Percentiles rank a stretch among this genome's conserved stretches.
These are phyloP conservation scores for Xylocopa sonorina DNA, from an alignment of 1,140 invertebrate genomes.

Conservation along the genomic window DNA sequence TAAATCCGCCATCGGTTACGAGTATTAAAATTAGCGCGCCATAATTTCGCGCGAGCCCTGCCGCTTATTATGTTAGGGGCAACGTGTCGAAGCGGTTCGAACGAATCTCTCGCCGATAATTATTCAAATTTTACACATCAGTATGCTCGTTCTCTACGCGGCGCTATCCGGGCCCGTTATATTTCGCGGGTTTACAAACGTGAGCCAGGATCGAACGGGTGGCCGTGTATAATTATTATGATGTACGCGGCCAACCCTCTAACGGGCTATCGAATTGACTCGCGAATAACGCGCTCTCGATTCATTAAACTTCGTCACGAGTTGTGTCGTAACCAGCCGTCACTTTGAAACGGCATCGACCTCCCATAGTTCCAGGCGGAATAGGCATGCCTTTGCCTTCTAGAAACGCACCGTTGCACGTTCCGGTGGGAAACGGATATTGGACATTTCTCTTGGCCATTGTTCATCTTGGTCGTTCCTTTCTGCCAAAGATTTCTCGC, in stretches of 20 bases:
- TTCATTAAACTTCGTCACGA: constrained; percentile 63
- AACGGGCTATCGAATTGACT: constrained; percentile 61
- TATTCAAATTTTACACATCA: constrained; percentile 64
- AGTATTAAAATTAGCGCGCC: constrained; percentile 57
- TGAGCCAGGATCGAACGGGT: neutral
- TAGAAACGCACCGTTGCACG: no score
- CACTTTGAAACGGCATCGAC: neutral
- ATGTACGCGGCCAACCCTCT: constrained; percentile 24
- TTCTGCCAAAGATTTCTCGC: no score
- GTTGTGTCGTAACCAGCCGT: constrained; percentile 40
- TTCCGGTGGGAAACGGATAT: no score
- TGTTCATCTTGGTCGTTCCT: no score
- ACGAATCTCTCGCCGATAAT: constrained; percentile 49
- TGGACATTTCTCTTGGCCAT: no score
- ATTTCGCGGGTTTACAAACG: constrained; percentile 35
- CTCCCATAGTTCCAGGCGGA: no score
- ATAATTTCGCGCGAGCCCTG: constrained; percentile 13
- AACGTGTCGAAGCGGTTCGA: neutral
- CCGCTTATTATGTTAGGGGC: constrained; percentile 49
- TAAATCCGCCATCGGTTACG: constrained; percentile 22
- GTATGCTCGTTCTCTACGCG: constrained; percentile 49
- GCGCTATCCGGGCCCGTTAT: constrained; percentile 38
- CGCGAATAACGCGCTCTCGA: constrained; percentile 36
- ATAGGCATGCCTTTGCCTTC: no score
- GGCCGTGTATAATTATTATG: constrained; percentile 60